These are phyloP conservation scores for Corvus hawaiiensis DNA, from an alignment of 2,113 vertebrate species.

Conservation along the genomic window DNA sequence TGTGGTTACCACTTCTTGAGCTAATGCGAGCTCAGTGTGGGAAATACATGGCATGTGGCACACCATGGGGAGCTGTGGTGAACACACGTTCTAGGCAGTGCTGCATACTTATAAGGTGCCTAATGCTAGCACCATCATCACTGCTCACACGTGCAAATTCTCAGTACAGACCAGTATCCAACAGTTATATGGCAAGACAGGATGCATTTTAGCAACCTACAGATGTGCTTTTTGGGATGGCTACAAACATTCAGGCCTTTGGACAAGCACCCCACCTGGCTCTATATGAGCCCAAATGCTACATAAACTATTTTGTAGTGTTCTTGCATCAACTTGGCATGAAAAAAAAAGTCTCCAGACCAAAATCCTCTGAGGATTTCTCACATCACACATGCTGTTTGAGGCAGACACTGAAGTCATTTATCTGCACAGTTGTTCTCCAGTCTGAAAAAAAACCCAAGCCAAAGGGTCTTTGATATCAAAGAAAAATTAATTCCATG, in stretches of 20 bases:
- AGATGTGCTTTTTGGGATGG: not conserved
- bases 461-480: conserved; percentile 5
- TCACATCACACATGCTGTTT: not conserved
- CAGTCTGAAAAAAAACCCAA: not conserved
- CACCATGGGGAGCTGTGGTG: not conserved
- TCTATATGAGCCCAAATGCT: not conserved
- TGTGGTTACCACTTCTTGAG: not conserved
- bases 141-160: not conserved
- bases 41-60: not conserved
- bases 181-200: not conserved
- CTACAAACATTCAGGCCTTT: not conserved
- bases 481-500: conserved; percentile 4
- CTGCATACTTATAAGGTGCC: not conserved
- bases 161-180: not conserved
- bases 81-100: not conserved
- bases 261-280: not conserved
- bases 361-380: not conserved
- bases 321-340: not conserved
- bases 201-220: not conserved
- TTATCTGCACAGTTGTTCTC: conserved; percentile 8
- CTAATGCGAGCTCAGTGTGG: not conserved
- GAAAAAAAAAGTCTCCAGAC: not conserved
- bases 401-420: not conserved
- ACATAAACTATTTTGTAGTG: not conserved
- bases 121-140: not conserved